phyloP scores from a whole-genome alignment of 2,113 vertebrate species.

The Alexandromys fortis region DNA sequence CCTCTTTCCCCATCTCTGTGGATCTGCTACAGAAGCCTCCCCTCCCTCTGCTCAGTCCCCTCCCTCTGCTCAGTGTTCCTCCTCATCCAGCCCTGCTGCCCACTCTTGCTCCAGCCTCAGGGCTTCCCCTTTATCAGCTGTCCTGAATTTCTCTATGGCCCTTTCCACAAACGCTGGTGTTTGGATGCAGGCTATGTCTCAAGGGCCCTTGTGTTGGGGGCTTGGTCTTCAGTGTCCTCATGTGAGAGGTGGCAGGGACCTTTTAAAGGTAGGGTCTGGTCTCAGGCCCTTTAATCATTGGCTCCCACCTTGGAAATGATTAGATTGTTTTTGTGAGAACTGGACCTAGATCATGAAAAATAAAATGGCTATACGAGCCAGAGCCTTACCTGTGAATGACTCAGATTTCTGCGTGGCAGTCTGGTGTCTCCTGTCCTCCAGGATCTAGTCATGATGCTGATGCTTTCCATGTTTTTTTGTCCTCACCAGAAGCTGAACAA shows the following conservation, averaged over 20 bases:
- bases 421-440: not conserved
- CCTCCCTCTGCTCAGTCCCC: not conserved
- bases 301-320: not conserved
- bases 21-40: too few relatives aligned
- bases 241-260: not conserved
- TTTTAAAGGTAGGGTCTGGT: not conserved
- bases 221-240: not conserved
- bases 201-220: not conserved
- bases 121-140: not conserved
- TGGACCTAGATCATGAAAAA: not conserved
- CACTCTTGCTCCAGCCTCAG: not conserved
- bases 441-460: too few relatives aligned
- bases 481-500: not conserved
- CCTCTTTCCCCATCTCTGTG: not conserved
- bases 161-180: not conserved
- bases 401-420: not conserved
- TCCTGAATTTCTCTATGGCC: not conserved
- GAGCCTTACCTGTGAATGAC: not conserved
- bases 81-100: not conserved
- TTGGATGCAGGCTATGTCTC: not conserved
- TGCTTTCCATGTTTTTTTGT: not conserved
- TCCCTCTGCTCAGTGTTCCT: not conserved
- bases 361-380: not conserved
- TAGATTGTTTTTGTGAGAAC: not conserved
- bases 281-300: not conserved